phyloP scores from a whole-genome alignment of 1,140 invertebrate species.

The Anagrus nilaparvatae region DNA sequence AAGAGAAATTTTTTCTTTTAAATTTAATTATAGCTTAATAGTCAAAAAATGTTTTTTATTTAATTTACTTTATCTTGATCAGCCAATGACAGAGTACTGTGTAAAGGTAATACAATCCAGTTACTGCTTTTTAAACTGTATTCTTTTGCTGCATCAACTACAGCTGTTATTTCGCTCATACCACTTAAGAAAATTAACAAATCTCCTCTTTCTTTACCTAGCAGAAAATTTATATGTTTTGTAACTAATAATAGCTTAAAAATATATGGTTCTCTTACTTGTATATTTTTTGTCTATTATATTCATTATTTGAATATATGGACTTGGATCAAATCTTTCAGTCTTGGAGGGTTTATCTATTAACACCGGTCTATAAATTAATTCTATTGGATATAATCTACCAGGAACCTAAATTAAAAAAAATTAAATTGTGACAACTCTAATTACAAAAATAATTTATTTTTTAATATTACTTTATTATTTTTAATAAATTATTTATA shows the following conservation, averaged over 20 bases:
- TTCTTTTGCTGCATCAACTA: constrained; percentile 78
- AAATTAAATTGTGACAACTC: constrained; percentile 15
- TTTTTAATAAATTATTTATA: constrained; percentile 11
- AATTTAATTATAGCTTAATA: no score
- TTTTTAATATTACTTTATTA: constrained; percentile 1
- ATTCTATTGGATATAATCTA: constrained; percentile 82
- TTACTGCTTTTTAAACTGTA: constrained; percentile 70
- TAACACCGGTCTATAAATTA: constrained; percentile 75
- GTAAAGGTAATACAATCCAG: constrained; percentile 93
- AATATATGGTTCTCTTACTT: constrained; percentile 38
- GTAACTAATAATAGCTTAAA: neutral
- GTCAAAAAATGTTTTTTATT: constrained; percentile 1
- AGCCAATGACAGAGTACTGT: constrained; percentile 82
- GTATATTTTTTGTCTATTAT: constrained; percentile 84
- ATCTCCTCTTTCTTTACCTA: constrained; percentile 82
- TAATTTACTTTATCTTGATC: constrained; percentile 86
- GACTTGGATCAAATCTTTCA: constrained; percentile 76
- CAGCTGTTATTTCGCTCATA: constrained; percentile 84
- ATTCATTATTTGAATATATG: constrained; percentile 86
- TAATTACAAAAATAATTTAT: neutral
- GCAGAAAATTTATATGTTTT: constrained; percentile 22
- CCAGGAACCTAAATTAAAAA: constrained; percentile 69
- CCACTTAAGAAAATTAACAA: constrained; percentile 94
- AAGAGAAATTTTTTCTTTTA: constrained; percentile 22
- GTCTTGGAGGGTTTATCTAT: constrained; percentile 56